Base-by-base conservation (phyloP, 2,797 vertebrate species). In the Borostomias antarcticus region DNA sequence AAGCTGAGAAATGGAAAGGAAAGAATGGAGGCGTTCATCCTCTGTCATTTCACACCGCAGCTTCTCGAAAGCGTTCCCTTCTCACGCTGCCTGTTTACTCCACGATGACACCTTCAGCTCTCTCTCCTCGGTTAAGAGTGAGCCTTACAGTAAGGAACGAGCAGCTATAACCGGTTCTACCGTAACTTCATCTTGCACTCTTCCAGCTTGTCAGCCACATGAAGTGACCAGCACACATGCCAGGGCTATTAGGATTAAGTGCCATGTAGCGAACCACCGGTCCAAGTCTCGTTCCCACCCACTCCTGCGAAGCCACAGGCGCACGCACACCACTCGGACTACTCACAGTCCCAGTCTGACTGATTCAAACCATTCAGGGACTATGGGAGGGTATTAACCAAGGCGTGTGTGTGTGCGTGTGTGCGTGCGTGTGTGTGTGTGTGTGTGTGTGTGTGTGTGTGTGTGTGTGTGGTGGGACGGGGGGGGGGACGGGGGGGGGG, bases 191-290 rank as follows among this genome's bases (percentile, higher is more conserved):
- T 63, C 47, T 62, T 48, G 33, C 53, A 23, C 15, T 13, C 10
- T 11, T 56, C 43, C 37, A 30, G 52, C 43, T 51, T 58, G 65
- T 58, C 11, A 43, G 62, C 58, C n/a, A 28, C 59, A 58, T 80
- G 72, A 84, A 72, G 60, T 69, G 80, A 78, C 60, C 45, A 6
- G 67, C 53, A 23, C 68, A 53, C 73, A 75, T 71, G 68, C 70
- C 58, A 26, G 10, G 62, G 69, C 75, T 78, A 70, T 82, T 75
- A 65, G 59, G 54, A 77, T 77, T 66, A 75, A 74, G 45, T 73
- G 70, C 67, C 51, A 64, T 28, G n/a, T 25, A 70, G 53, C 26
- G 50, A 67, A 65, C 43, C 47, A 15, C 70, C 23, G 40, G 67
- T 33, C 69, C 35, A 13, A 28, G 45, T 50, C 33, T 21, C 10